Evolutionary conservation across 2,797 vertebrate genomes (phyloP), one percentile per base, ranked within the genome.

Genomic region (Lithobates pipiens): DNA sequence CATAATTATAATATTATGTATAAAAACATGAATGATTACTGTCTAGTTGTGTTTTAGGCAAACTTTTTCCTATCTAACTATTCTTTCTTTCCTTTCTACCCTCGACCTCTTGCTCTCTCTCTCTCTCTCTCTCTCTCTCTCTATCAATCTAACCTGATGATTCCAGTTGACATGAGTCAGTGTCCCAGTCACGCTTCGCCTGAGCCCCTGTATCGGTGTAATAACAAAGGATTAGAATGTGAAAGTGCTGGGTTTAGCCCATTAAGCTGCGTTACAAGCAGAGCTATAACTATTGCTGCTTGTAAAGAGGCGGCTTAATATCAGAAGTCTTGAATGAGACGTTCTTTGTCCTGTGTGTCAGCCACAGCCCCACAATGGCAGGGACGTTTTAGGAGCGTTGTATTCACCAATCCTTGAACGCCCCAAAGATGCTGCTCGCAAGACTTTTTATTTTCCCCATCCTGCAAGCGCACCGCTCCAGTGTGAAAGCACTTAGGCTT

Each of bases 151-250:
- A 10, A 21, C 32, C 69, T 39, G 15, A 70, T 34, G 29, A 70
- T 70, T 70, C 34, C 39, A 15, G 71, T 73, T n/a, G 71, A 39
- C 23, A 39, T 61, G 54, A 63, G 16, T 57, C 5, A 5, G 68
- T 18, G 44, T 34, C 57, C 6, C 50, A 10, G 1, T 18, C 18
- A 32, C 15, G n/a, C 25, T 80, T 32, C 6, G 32, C 34, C 25
- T 1, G 57, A n/a, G 29, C 25, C 32, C 36, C 27, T 46, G 46
- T 36, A 27, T 18, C 3, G 16, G 18, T 61, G 76, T 75, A 75
- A 85, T 79, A 80, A 74, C 84, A 75, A 13, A 2, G 84, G 84
- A 85, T 85, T 80, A 85, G 71, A 42, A 46, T 1, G n/a, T 80
- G 63, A 65, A 80, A 75, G 71, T 65, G 18, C 5, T 11, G 39